These are phyloP conservation scores for Aurelia sp. DNA, from an alignment of 30 jellyfish, hydroid and myxozoan species.

Conservation along the genomic window DNA sequence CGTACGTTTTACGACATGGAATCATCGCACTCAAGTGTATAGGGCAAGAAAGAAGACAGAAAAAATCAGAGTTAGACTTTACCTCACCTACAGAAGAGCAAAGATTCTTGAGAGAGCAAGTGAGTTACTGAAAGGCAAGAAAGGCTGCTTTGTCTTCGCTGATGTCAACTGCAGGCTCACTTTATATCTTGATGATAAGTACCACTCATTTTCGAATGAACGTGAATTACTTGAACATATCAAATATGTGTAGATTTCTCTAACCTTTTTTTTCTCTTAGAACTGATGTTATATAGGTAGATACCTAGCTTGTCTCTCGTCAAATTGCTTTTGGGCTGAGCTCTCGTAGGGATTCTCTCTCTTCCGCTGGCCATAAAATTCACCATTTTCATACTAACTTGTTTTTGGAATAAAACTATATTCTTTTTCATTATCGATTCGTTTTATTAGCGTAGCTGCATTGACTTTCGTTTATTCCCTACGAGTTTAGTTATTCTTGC, in stretches of 20 bases:
- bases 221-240: not conserved
- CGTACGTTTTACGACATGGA: constrained; percentile 5
- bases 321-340: no score
- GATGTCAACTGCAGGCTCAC: constrained; percentile 14
- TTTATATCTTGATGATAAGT: not conserved
- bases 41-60: constrained; percentile 21
- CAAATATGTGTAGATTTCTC: not conserved
- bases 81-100: not conserved
- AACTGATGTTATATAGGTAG: no score
- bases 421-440: no score
- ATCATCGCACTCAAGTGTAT: not conserved
- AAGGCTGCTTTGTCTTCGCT: constrained; percentile 16
- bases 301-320: no score
- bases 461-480: no score
- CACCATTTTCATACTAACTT: no score
- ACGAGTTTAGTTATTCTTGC: no score
- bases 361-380: no score
- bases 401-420: no score
- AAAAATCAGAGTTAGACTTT: not conserved
- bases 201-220: not conserved
- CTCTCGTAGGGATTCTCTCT: no score
- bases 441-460: no score
- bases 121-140: constrained; percentile 10
- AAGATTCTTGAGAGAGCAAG: constrained; percentile 5
- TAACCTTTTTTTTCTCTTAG: no score